Percentiles rank a stretch among this genome's conserved stretches.
Conservation (phyloP, 2,888 invertebrate genomes). For the Elysia crispata region DNA sequence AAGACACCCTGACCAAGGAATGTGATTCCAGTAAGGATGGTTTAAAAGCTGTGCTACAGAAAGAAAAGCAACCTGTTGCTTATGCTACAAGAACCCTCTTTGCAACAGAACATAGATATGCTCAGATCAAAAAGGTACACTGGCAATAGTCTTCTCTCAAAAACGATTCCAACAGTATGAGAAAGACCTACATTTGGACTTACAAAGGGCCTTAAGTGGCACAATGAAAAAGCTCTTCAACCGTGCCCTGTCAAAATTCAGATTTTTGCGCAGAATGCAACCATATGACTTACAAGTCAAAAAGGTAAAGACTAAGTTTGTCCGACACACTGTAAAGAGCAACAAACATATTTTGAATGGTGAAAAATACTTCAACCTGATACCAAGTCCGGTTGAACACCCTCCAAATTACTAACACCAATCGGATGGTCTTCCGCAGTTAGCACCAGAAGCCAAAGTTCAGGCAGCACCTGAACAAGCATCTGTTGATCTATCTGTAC, state of each 20-base stretch:
- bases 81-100: background rate
- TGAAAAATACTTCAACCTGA: too few species aligned
- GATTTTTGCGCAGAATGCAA: constrained; percentile 44
- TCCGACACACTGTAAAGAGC: background rate
- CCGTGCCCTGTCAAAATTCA: constrained; percentile 44
- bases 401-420: too few species aligned
- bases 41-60: background rate
- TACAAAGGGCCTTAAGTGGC: constrained; percentile 46
- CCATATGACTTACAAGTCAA: constrained; percentile 40
- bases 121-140: constrained; percentile 2
- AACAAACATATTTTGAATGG: too few species aligned
- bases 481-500: too few species aligned
- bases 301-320: background rate
- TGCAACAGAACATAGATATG: background rate
- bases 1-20: too few species aligned
- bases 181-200: constrained; percentile 24
- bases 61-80: background rate
- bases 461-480: too few species aligned
- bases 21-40: background rate
- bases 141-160: constrained; percentile 1
- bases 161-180: constrained; percentile 4
- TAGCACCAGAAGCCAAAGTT: too few species aligned
- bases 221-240: constrained; percentile 36
- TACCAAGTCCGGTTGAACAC: too few species aligned
- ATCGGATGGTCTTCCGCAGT: too few species aligned